These are phyloP conservation scores for Diadumene lineata DNA, from an alignment of 92 coral and sea anemone genomes.

Conservation along the genomic window DNA sequence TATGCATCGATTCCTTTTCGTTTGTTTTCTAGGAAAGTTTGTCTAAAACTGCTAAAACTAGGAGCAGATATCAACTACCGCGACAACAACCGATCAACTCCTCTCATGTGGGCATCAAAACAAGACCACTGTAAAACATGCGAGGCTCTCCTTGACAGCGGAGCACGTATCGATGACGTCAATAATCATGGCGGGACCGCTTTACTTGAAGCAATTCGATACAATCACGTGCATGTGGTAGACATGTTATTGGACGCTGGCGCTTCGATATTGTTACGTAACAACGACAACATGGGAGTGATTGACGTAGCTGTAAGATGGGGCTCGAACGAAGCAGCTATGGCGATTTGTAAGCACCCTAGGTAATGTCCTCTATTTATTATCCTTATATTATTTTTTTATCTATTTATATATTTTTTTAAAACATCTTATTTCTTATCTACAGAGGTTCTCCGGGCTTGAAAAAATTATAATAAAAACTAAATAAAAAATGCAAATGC, in stretches of 20 bases:
- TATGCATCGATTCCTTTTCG: too few species aligned
- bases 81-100: conserved; percentile 57
- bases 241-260: conserved; percentile 62
- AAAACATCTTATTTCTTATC: neutral
- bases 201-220: conserved; percentile 56
- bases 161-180: conserved; percentile 53
- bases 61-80: conserved; percentile 71
- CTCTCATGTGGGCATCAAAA: conserved; percentile 64
- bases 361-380: conserved; percentile 38
- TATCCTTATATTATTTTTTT: neutral
- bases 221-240: conserved; percentile 53
- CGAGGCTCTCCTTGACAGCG: conserved; percentile 50
- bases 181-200: conserved; percentile 51
- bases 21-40: conserved; percentile 53
- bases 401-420: neutral
- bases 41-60: conserved; percentile 46
- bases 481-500: too few species aligned
- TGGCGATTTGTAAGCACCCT: conserved; percentile 59
- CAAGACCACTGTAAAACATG: conserved; percentile 55
- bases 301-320: conserved; percentile 67
- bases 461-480: too few species aligned
- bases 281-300: conserved; percentile 40
- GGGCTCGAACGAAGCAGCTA: conserved; percentile 52
- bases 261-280: conserved; percentile 51
- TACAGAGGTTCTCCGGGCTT: too few species aligned